Evolutionary conservation across 2,888 invertebrate species (phyloP).

Genomic region (Tinea trinotella): DNA sequence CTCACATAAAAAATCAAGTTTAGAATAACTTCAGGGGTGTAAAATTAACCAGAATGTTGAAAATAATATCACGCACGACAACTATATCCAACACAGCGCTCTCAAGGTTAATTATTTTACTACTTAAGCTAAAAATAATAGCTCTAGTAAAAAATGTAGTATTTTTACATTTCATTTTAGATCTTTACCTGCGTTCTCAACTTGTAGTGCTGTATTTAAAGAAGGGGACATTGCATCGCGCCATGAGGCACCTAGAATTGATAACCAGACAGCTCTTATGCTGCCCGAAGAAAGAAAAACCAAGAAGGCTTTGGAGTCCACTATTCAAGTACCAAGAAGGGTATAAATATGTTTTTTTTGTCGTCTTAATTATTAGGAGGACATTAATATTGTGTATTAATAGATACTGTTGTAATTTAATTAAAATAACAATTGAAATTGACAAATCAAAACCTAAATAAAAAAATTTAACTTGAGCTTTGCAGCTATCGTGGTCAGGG

Average conservation of each 20-base stretch:
- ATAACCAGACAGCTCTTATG: slow-evolving; percentile 57
- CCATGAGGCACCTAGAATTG: slow-evolving; percentile 64
- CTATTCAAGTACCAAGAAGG: slow-evolving; percentile 70
- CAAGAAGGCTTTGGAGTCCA: slow-evolving; percentile 54
- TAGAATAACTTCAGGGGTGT: neutral
- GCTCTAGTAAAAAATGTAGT: neutral
- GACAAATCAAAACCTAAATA: too few relatives aligned
- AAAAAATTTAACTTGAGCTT: too few relatives aligned
- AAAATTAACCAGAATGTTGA: neutral
- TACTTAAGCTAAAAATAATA: neutral
- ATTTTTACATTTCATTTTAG: slow-evolving; percentile 31
- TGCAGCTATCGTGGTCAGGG: too few relatives aligned
- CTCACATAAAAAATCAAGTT: neutral
- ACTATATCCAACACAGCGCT: neutral
- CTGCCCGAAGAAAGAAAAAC: slow-evolving; percentile 63
- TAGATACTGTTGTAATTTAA: too few relatives aligned
- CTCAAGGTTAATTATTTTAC: too few relatives aligned
- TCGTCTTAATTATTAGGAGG: too few relatives aligned
- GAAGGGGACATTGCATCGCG: slow-evolving; percentile 34
- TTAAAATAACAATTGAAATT: too few relatives aligned
- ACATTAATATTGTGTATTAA: too few relatives aligned
- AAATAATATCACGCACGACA: slow-evolving; percentile 3
- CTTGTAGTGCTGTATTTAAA: slow-evolving; percentile 28
- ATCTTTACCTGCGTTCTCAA: slow-evolving; percentile 46
- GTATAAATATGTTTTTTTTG: slow-evolving; percentile 38